phyloP scores from a whole-genome alignment of 1,140 invertebrate genomes.

The Mactra quadrangularis region DNA sequence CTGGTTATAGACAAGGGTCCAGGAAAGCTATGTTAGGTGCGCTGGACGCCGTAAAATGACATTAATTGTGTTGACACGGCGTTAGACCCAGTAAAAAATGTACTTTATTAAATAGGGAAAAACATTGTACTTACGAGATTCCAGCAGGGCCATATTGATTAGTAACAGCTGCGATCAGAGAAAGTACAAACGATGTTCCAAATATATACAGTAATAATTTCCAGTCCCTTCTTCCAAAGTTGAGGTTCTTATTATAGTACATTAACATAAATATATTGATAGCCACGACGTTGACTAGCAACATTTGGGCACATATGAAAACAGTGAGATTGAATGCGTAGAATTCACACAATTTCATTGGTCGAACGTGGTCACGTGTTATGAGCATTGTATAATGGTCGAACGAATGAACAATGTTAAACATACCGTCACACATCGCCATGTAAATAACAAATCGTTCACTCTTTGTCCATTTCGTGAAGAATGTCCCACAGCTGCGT shows the following conservation, averaged over 20 bases:
- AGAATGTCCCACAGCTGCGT: constrained; percentile 1
- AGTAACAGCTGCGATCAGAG: constrained; percentile 28
- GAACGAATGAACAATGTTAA: constrained; percentile 3
- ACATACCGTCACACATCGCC: constrained; percentile 27
- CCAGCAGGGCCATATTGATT: constrained; percentile 42
- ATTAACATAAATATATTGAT: constrained; percentile 19
- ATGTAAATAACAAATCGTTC: constrained; percentile 12
- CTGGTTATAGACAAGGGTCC: too few relatives aligned
- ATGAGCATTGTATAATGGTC: constrained; percentile 9
- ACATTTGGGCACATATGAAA: constrained; percentile 6
- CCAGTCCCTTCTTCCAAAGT: constrained; percentile 35
- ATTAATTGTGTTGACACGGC: too few relatives aligned
- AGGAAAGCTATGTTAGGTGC: too few relatives aligned
- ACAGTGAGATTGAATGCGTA: constrained; percentile 11
- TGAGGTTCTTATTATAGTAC: constrained; percentile 24
- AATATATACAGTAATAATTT: constrained; percentile 34
- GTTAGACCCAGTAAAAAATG: too few relatives aligned
- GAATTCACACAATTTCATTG: constrained; percentile 17
- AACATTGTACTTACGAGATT: constrained; percentile 41
- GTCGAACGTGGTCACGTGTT: background rate
- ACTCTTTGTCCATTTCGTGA: background rate
- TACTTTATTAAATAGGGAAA: too few relatives aligned
- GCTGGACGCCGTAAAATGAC: too few relatives aligned
- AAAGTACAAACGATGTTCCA: background rate
- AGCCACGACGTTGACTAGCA: background rate